Evolutionary conservation across 1,140 invertebrate genomes (phyloP), one percentile per base, ranked within the genome.

Genomic region (Orchesella cincta): DNA sequence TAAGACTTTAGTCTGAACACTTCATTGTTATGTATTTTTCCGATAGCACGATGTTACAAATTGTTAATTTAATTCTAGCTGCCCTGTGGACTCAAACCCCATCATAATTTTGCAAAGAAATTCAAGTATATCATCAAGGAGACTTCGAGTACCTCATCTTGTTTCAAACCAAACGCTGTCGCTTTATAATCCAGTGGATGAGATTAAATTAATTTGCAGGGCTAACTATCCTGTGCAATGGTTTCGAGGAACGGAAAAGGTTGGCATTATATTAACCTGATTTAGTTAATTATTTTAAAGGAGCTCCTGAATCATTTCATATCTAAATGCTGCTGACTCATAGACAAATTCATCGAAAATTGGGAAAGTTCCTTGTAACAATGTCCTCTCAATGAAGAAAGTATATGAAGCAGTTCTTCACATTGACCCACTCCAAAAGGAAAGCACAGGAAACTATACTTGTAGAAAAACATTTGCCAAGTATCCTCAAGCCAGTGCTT

Each of bases 151-250:
- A 1, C 71, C 71, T 3, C 71, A 73, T 73, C 39, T 73, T 46
- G 71, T 73, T 73, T 73, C 71, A 14, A 73, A 73, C 34, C 3
- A 36, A 46, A 73, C 71, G 16, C 2, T 73, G 31, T 34, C 71
- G n/a, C 35, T 77, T 20, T 77, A 77, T 16, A 72, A 77, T 33
- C 76, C 76, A 26, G 72, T 78, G 33, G 73, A 74, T 29, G 35
- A 74, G 23, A 35, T 78, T 18, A 74, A 70, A 57, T 26, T 78
- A 34, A 73, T 78, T 74, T 78, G 76, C 39, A 5, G 76, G 34
- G 76, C 76, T 12, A 78, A 67, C n/a, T 78, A 78, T 74, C 76
- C 76, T 1, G 31, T 78, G 1, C 70, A 78, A 33, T 78, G 76
- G 76, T 72, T 74, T n/a, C 2, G 62, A 31, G 62, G 62, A 31